These are phyloP conservation scores for Petrocephalus sullivani DNA, from an alignment of 2,797 vertebrate species.

Conservation along the genomic window DNA sequence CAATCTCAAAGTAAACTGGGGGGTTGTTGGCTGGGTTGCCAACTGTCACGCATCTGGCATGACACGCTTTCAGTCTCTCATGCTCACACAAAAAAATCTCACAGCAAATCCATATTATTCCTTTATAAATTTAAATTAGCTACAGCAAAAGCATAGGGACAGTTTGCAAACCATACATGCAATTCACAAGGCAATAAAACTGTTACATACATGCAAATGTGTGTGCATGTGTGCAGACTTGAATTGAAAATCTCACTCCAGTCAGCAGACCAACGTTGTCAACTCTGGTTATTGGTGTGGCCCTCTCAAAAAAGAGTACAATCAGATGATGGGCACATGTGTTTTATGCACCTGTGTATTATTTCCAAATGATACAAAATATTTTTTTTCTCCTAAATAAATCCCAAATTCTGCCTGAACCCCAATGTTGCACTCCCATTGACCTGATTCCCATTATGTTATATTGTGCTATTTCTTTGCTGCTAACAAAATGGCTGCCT, in stretches of 20 bases:
- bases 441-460: background rate
- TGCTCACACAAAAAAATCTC: no score
- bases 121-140: no score
- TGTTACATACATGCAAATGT: no score
- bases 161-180: no score
- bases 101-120: no score
- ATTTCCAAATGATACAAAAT: background rate
- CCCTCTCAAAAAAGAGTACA: background rate
- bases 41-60: no score
- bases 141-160: no score
- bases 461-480: background rate
- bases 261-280: no score
- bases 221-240: no score
- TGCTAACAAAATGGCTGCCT: background rate
- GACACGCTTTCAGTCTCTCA: no score
- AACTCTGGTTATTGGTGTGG: background rate
- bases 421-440: background rate
- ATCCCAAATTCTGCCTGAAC: background rate
- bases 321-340: background rate
- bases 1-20: background rate
- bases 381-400: background rate
- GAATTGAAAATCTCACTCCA: no score
- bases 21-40: background rate
- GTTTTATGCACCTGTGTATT: background rate
- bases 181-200: no score